Conservation (phyloP, 1,140 invertebrate species). For the Zophobas atratus region DNA sequence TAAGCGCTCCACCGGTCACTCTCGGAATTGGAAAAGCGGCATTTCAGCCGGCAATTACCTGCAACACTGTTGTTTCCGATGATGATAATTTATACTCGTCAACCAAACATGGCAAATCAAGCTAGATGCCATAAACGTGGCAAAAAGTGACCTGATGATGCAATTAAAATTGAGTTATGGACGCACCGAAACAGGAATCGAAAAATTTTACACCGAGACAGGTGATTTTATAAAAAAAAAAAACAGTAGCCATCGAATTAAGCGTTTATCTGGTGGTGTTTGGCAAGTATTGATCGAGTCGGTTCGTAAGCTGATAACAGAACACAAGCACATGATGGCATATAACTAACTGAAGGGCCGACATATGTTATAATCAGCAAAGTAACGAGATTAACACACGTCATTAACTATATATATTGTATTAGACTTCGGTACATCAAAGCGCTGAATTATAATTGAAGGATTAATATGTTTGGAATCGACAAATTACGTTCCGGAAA, state of each 20-base stretch:
- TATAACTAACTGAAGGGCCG: not conserved
- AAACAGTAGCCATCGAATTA: not conserved
- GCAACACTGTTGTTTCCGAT: conserved; percentile 31
- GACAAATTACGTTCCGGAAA: too few species aligned
- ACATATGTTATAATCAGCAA: conserved; percentile 3
- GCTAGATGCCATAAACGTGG: conserved; percentile 1
- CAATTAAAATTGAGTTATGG: conserved; percentile 36
- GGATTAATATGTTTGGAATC: too few species aligned
- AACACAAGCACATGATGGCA: conserved; percentile 13
- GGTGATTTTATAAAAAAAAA: not conserved
- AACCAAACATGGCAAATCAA: conserved; percentile 19
- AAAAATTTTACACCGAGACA: conserved; percentile 13
- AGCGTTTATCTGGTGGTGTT: not conserved
- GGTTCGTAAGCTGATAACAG: conserved; percentile 1
- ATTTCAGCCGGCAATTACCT: conserved; percentile 27
- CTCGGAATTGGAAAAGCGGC: conserved; percentile 29
- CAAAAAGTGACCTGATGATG: conserved; percentile 7
- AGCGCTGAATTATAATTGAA: too few species aligned
- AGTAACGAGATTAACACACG: conserved; percentile 10
- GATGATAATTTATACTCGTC: conserved; percentile 27
- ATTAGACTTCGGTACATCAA: not conserved
- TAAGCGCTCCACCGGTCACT: conserved; percentile 1
- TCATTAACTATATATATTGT: not conserved
- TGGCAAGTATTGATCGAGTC: conserved; percentile 6
- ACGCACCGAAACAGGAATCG: too few species aligned